Percentiles rank a stretch among this genome's conserved stretches.
Evolutionary conservation across 2,797 vertebrate genomes (phyloP).

Genomic region (Trichosurus vulpecula): DNA sequence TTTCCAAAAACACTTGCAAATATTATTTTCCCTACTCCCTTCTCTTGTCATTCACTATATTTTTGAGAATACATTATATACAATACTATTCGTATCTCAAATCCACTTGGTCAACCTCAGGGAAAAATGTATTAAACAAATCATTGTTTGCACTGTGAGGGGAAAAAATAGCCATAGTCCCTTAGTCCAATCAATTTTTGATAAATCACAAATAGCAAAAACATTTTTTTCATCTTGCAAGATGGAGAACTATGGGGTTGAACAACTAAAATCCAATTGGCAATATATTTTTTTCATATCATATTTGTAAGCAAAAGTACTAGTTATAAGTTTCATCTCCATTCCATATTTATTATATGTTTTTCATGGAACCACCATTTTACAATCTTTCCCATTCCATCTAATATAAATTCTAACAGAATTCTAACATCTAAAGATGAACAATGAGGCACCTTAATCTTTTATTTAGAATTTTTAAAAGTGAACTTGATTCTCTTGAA

Average conservation of each 20-base stretch:
- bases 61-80: slow-evolving; percentile 49
- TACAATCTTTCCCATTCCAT: slow-evolving; percentile 50
- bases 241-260: slow-evolving; percentile 21
- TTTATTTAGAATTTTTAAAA: slow-evolving; percentile 53
- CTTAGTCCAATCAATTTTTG: slow-evolving; percentile 35
- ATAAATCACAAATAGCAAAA: slow-evolving; percentile 62
- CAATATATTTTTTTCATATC: slow-evolving; percentile 61
- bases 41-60: slow-evolving; percentile 23
- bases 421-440: slow-evolving; percentile 51
- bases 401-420: slow-evolving; percentile 53
- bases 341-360: slow-evolving; percentile 64
- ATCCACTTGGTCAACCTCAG: slow-evolving; percentile 3
- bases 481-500: slow-evolving; percentile 48
- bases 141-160: slow-evolving; percentile 35
- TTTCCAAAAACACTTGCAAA: slow-evolving; percentile 40
- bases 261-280: slow-evolving; percentile 55
- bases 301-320: slow-evolving; percentile 61
- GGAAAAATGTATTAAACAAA: slow-evolving; percentile 48
- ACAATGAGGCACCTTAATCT: slow-evolving; percentile 25
- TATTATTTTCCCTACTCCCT: slow-evolving; percentile 40
- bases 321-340: slow-evolving; percentile 61
- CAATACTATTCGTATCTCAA: slow-evolving; percentile 58
- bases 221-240: slow-evolving; percentile 39
- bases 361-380: slow-evolving; percentile 46
- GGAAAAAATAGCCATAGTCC: not conserved